phyloP scores from a whole-genome alignment of 2,113 vertebrate genomes.

The Plestiodon gilberti region DNA sequence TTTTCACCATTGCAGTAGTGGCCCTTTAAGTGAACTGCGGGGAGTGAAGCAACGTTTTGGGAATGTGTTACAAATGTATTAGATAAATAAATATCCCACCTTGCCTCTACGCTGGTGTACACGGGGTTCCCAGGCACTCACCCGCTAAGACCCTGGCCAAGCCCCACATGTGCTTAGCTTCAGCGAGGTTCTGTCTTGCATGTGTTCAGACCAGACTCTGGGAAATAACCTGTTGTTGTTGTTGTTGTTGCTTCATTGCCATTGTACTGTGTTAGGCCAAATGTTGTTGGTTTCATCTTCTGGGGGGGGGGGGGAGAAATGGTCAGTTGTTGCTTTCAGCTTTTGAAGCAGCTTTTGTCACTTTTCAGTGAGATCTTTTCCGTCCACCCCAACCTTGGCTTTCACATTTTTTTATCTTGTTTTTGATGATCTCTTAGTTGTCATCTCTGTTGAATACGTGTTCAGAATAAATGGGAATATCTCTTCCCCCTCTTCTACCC shows the following conservation, averaged over 20 bases:
- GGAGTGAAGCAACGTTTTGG: neutral
- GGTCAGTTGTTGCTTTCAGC: conserved; percentile 11
- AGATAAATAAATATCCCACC: no score
- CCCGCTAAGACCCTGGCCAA: no score
- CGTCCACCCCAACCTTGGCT: conserved; percentile 15
- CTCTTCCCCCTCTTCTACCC: neutral
- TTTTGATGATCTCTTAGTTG: conserved; percentile 66
- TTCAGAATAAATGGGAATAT: conserved; percentile 43
- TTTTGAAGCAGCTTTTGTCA: no score
- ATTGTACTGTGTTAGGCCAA: conserved; percentile 32
- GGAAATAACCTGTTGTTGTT: conserved; percentile 26
- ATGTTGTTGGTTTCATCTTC: conserved; percentile 16
- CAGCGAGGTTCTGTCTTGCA: no score
- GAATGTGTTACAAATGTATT: no score
- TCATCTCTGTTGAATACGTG: conserved; percentile 65
- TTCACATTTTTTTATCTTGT: conserved; percentile 61
- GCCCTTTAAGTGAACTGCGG: neutral
- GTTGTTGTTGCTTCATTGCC: conserved; percentile 33
- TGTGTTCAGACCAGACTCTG: no score
- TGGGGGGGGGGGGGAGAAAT: conserved; percentile 51
- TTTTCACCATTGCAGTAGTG: neutral
- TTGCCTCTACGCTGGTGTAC: no score
- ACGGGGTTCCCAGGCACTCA: no score
- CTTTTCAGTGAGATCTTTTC: conserved; percentile 11
- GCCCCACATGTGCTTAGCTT: no score